A percentile compares a stretch with the other conserved stretches of the same genome.
Conservation (phyloP, 2,888 invertebrate genomes). For the Drosophila mercatorum region DNA sequence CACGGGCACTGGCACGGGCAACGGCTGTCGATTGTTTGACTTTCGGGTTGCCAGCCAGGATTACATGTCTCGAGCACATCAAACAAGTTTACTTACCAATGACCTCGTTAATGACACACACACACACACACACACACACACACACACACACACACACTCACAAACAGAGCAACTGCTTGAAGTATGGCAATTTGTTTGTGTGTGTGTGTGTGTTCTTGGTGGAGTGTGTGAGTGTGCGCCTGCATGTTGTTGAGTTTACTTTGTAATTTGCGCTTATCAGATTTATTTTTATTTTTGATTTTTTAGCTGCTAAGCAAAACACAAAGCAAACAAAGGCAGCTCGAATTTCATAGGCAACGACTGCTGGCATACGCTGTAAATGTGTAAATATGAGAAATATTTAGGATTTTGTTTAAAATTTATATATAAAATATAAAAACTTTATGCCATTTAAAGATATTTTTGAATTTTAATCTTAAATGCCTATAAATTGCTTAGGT, state of each 20-base stretch:
- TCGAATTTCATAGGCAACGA: background rate
- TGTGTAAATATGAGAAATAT: background rate
- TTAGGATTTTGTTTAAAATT: background rate
- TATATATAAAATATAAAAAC: too few species aligned
- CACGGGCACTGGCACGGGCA: constrained; percentile 12
- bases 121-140: constrained; percentile 27
- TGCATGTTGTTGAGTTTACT: constrained; percentile 68
- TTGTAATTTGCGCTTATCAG: constrained; percentile 80
- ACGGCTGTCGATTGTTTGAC: constrained; percentile 62
- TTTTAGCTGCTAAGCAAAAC: constrained; percentile 56
- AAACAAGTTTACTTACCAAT: constrained; percentile 81
- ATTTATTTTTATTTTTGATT: constrained; percentile 79
- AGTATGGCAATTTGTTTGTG: constrained; percentile 28
- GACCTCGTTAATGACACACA: constrained; percentile 78
- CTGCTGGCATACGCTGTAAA: constrained; percentile 19
- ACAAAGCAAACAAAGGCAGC: constrained; percentile 22
- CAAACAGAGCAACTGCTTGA: constrained; percentile 26
- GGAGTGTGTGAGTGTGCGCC: constrained; percentile 21
- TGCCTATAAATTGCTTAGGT: too few species aligned
- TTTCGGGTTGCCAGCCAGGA: constrained; percentile 51
- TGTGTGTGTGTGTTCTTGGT: constrained; percentile 16
- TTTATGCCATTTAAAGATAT: too few species aligned
- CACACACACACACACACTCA: constrained; percentile 33
- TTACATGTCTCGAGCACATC: constrained; percentile 79
- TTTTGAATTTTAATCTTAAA: too few species aligned